A percentile compares a stretch with the other conserved stretches of the same genome.
phyloP scores from a whole-genome alignment of 2,888 invertebrate species.

The Callyntrura guangdongensis region DNA sequence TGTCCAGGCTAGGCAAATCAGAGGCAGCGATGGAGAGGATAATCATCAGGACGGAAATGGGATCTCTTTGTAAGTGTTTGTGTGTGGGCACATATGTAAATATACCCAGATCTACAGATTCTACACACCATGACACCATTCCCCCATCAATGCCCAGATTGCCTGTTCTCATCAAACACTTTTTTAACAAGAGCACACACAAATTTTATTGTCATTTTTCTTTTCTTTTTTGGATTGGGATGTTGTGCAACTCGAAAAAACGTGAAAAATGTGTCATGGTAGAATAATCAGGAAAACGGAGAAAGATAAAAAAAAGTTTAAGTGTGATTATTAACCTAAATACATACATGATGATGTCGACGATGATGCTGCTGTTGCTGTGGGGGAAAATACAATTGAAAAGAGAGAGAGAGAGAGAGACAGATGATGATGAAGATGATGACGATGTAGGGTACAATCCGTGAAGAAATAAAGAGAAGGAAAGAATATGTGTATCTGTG shows the following conservation, averaged over 20 bases:
- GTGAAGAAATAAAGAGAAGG: no score
- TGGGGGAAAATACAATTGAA: no score
- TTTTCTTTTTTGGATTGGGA: neutral
- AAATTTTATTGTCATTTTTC: neutral
- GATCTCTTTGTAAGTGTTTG: no score
- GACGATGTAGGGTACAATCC: no score
- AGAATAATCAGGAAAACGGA: neutral
- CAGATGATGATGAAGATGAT: no score
- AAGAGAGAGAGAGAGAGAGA: no score
- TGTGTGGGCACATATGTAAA: no score
- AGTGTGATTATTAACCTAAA: constrained; percentile 33
- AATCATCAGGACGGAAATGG: neutral
- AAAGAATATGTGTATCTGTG: no score
- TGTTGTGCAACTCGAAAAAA: constrained; percentile 3
- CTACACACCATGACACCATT: no score
- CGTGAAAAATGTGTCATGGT: neutral
- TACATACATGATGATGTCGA: neutral
- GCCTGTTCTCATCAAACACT: neutral
- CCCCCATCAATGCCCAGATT: neutral
- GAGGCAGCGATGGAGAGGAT: neutral
- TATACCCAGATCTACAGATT: no score
- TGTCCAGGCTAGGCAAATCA: neutral
- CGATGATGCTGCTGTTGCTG: no score
- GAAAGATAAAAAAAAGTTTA: neutral
- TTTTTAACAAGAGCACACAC: neutral